Base-by-base conservation (phyloP, 2,797 vertebrate species). In the Ctenopoma kingsleyae region DNA sequence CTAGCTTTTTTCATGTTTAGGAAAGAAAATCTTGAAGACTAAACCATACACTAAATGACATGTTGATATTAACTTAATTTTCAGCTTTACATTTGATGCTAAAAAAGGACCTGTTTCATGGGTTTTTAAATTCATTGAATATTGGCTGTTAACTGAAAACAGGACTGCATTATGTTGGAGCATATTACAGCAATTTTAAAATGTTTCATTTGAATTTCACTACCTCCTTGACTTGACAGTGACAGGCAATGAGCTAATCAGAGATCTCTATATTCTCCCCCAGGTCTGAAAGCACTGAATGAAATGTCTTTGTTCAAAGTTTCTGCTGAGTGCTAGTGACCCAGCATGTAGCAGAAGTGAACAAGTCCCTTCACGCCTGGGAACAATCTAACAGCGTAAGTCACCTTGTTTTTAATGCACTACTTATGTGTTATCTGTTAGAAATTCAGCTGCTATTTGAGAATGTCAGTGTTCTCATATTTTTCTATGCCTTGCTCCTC, bases 361-460 rank as follows among this genome's bases (percentile, higher is more conserved):
- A 92, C 89, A 66, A 90, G 91, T 95, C 93, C 94, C 95, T 94
- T 92, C 95, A 90, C 93, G 88, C 92, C 89, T 96, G 92, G 95
- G 93, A 92, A 90, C 78, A 77, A 81, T 80, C 78, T 46, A 17
- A 87, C 71, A 88, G 76, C 6, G 92, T 92, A 76, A 90, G 90
- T 75, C 36, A 7, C 22, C 17, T 48, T 35, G 0, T 32, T 41
- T 66, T 59, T 36, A 32, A 55, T 68, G 30, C 35, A 4, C 2
- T 7, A 9, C 30, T 30, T 6, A 36, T 50, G 20, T 30, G 16
- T 25, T 55, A 4, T 51, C 38, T 48, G 2, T 52, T 12, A 23
- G 49, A 52, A 25, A 71, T 38, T 71, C n/a, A 40, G 5, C 52
- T 46, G 16, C 23, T 3, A 47, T 23, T 41, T 36, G 22, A 23